These are phyloP conservation scores for Micromys minutus DNA, from an alignment of 2,113 vertebrate species.

Conservation along the genomic window DNA sequence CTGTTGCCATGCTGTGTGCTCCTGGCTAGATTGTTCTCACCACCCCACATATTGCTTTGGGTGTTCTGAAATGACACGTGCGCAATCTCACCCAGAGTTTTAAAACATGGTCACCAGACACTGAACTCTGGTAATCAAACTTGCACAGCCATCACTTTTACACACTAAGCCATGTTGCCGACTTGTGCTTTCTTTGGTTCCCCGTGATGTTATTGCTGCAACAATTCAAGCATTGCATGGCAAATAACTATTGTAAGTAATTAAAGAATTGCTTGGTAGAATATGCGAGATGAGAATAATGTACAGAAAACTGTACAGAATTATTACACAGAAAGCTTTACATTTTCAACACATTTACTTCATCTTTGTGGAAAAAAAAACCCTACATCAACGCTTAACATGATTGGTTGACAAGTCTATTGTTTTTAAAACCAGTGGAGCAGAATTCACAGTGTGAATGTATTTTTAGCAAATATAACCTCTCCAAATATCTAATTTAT, in stretches of 20 bases:
- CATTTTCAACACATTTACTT: neutral
- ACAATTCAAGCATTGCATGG: too few species aligned
- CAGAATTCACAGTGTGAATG: neutral
- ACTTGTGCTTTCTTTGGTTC: neutral
- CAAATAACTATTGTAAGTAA: neutral
- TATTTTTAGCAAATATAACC: neutral
- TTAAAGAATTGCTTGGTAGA: neutral
- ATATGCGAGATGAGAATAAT: neutral
- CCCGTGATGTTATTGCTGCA: neutral
- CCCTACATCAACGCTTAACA: neutral
- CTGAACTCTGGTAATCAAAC: neutral
- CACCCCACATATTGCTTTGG: neutral
- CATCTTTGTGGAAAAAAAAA: neutral
- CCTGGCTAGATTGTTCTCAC: neutral
- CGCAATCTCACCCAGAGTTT: neutral
- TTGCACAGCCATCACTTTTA: neutral
- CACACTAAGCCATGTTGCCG: neutral
- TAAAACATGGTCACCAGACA: neutral
- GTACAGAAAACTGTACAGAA: neutral
- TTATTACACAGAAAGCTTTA: neutral
- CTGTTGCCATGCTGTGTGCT: neutral
- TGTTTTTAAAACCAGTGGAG: neutral
- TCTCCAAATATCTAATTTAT: neutral
- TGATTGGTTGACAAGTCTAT: neutral
- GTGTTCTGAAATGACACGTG: neutral